These are phyloP conservation scores for Acanthosepion pharaonis DNA, from an alignment of 2,888 invertebrate species.

Conservation along the genomic window DNA sequence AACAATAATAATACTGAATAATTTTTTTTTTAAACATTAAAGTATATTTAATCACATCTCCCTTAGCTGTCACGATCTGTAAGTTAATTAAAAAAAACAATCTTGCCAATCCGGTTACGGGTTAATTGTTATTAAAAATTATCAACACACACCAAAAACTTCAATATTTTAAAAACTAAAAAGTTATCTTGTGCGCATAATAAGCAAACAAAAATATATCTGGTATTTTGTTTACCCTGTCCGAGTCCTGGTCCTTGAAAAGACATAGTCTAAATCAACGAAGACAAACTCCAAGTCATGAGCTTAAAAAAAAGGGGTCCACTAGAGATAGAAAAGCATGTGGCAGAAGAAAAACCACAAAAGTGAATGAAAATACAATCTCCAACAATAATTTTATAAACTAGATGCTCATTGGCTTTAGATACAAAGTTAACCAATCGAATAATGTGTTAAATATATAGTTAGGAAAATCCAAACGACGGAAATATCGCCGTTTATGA, in stretches of 20 bases:
- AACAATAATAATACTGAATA: no score
- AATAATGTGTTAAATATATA: not conserved
- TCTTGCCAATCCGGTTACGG: no score
- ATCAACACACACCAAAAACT: no score
- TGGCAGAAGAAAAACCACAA: not conserved
- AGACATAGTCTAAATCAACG: slow-evolving; percentile 36
- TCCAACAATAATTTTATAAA: not conserved
- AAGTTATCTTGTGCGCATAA: not conserved
- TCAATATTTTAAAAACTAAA: no score
- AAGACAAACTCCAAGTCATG: not conserved
- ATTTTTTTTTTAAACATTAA: no score
- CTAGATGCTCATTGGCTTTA: slow-evolving; percentile 48
- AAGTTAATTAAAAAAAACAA: no score
- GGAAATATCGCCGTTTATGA: slow-evolving; percentile 46
- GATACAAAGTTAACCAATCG: slow-evolving; percentile 44
- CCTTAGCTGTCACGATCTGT: no score
- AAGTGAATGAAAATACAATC: slow-evolving; percentile 34
- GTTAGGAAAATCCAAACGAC: slow-evolving; percentile 13
- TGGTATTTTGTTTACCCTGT: not conserved
- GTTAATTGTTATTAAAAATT: no score
- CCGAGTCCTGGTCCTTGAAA: slow-evolving; percentile 38
- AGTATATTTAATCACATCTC: no score
- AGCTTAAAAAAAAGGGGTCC: no score
- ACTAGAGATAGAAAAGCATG: not conserved
- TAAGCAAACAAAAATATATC: not conserved